Evolutionary conservation across 2,888 invertebrate genomes (phyloP).

Genomic region (Leptinotarsa tumamoca): DNA sequence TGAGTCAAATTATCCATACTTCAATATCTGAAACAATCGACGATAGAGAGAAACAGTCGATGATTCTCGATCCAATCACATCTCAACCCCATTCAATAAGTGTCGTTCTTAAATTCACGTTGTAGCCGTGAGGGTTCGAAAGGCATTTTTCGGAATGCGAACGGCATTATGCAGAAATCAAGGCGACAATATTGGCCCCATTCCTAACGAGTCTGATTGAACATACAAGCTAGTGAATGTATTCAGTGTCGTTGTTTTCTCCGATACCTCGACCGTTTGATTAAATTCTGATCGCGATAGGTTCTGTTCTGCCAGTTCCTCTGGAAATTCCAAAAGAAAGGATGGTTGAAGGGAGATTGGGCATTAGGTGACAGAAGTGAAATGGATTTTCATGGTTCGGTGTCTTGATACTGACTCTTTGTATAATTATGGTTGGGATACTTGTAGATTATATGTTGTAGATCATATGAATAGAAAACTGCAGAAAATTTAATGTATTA

Average conservation of each 20-base stretch:
- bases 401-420: too few relatives aligned
- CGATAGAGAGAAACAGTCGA: neutral
- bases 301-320: slow-evolving; percentile 31
- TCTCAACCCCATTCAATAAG: slow-evolving; percentile 39
- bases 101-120: slow-evolving; percentile 44
- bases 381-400: slow-evolving; percentile 3
- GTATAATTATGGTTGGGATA: too few relatives aligned
- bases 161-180: slow-evolving; percentile 55
- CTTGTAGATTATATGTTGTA: too few relatives aligned
- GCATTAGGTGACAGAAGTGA: slow-evolving; percentile 9
- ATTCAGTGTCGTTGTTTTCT: slow-evolving; percentile 56
- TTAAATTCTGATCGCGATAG: slow-evolving; percentile 65
- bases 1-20: neutral
- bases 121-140: slow-evolving; percentile 38
- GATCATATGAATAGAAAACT: too few relatives aligned
- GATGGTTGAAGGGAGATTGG: slow-evolving; percentile 17
- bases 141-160: slow-evolving; percentile 46
- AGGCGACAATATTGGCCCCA: slow-evolving; percentile 56
- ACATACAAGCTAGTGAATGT: slow-evolving; percentile 55
- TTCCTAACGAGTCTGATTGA: slow-evolving; percentile 61
- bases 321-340: slow-evolving; percentile 23
- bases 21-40: neutral
- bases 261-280: slow-evolving; percentile 64
- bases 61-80: slow-evolving; percentile 26
- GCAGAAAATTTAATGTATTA: too few relatives aligned